Base-by-base conservation (phyloP, 1,140 invertebrate genomes). In the Prorops nasuta region DNA sequence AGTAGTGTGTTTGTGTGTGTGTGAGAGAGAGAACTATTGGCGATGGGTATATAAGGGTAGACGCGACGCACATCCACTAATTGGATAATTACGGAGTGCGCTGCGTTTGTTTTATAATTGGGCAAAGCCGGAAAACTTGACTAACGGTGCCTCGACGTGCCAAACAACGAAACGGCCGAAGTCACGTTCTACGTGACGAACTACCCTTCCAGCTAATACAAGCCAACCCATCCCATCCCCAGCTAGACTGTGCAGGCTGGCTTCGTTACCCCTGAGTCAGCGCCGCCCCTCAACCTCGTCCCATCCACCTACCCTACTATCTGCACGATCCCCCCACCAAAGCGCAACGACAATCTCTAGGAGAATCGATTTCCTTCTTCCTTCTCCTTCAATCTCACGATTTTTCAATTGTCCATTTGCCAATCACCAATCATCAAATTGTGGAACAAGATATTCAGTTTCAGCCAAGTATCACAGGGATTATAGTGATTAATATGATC, bases 71-170 rank as follows among this genome's bases (percentile, higher is more conserved):
- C 66, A 71, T 71, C 60, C 64, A 60, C 73, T 76, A 77, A 77
- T 76, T 77, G 75, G 74, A 75, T 77, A 77, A 77, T 77, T 76
- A 77, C 64, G 65, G 64, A 72, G 67, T 71, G 63, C 64, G 67
- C 56, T 56, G 71, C 60, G 67, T 74, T 75, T 76, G 72, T 77
- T 74, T 76, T 76, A 77, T 77, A 77, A 77, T 77, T 77, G 74
- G 72, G 69, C 69, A 64, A 72, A 61, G 72, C 58, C 60, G 56
- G 63, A 59, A 52, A 55, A 57, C 60, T 62, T 57, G 63, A 59
- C 56, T 59, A 48, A 48, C 52, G 49, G 56, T 54, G 41, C 51
- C 47, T 65, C 71, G 66, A 75, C 72, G 72, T 77, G 75, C 70
- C 71, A 74, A 77, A 76, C 71, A 74, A 75, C 69, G 67, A 72